Evolutionary conservation across 2,888 invertebrate genomes (phyloP), one percentile per base, ranked within the genome.

Genomic region (Allolobophora icterica): DNA sequence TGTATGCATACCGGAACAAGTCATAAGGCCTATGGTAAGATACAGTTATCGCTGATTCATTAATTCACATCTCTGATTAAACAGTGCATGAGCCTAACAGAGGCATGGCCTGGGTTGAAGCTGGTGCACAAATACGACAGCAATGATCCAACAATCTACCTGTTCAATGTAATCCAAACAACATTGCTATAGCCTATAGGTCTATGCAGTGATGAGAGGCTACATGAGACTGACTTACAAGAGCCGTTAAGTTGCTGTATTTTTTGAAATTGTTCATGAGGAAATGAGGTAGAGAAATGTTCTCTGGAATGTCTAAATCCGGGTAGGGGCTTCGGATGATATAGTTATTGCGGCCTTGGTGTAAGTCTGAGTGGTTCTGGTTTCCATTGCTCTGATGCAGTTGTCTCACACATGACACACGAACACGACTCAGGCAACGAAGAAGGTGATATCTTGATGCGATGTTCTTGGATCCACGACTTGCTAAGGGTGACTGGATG

Each of bases 201-300:
- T 15, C 17, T 42, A 1, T 42, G 13, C 42, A 42, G 42, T 45
- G 52, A 30, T 71, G 71, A 71, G 24, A 52, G 52, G 52, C 52
- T 52, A 21, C 6, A 52, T 21, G n/a, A 52, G 52, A 71, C 71
- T 71, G 71, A 71, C 90, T 92, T 92, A 95, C 94, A 93, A 94
- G 87, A 30, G 94, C 94, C 13, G 92, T 89, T 6, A 90, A 92
- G 90, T 94, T 93, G 30, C 93, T 93, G 91, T 92, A 94, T 89
- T 92, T 92, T 34, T 93, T 93, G 92, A 94, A 94, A 38, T 92
- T 93, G 19, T 93, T 92, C 91, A 94, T 93, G 90, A 95, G 93
- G 84, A 93, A 94, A 71, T 94, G 93, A 33, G 93, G 92, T 17
- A 94, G 92, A 21, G 94, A 92, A 38, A 93, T 71, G 17, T 93